phyloP scores from a whole-genome alignment of 2,888 invertebrate genomes.

The Holacanthella duospinosa region DNA sequence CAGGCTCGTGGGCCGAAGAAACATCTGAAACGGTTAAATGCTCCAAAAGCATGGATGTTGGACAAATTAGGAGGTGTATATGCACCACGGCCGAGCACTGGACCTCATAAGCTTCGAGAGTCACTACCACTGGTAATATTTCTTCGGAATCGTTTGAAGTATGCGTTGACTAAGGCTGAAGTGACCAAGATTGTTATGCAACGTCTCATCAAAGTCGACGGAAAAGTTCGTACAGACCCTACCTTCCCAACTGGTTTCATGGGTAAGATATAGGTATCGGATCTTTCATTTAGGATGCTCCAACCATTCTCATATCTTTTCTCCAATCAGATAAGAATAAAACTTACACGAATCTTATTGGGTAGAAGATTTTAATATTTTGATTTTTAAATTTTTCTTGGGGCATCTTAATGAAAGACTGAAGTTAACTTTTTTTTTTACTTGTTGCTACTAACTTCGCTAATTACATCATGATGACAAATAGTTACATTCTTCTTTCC shows the following conservation, averaged over 20 bases:
- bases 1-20: slow-evolving; percentile 98
- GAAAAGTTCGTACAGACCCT: slow-evolving; percentile 92
- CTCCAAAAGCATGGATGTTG: slow-evolving; percentile 99
- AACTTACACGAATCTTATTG: too few relatives aligned
- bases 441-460: not conserved
- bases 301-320: too few relatives aligned
- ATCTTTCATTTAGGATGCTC: too few relatives aligned
- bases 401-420: too few relatives aligned
- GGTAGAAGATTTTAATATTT: not conserved
- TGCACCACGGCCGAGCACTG: slow-evolving; percentile 93
- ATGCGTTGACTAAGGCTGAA: slow-evolving; percentile 91
- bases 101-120: slow-evolving; percentile 95
- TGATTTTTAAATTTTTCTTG: not conserved
- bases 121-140: slow-evolving; percentile 93
- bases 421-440: too few relatives aligned
- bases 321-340: too few relatives aligned
- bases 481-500: not conserved
- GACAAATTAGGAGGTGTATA: slow-evolving; percentile 97
- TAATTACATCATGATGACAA: not conserved
- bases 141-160: slow-evolving; percentile 92
- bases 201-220: slow-evolving; percentile 93
- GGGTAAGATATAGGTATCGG: slow-evolving; percentile 71
- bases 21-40: slow-evolving; percentile 97
- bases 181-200: slow-evolving; percentile 98
- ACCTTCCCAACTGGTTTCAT: slow-evolving; percentile 98